Conservation (phyloP, 92 coral and sea anemone species). For the Heteractis magnifica region DNA sequence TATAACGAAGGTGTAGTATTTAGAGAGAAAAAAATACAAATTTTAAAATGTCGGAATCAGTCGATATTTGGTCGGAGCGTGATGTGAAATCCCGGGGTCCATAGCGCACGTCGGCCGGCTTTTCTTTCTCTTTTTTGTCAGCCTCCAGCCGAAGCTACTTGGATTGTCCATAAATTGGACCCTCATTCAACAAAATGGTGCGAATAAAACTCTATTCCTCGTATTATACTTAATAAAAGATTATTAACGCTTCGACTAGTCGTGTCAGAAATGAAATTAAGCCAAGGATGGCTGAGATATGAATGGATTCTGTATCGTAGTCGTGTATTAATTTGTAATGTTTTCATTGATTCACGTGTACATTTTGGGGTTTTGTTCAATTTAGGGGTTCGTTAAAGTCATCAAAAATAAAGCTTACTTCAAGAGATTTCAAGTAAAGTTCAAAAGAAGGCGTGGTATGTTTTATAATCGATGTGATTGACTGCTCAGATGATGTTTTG, state of each 20-base stretch:
- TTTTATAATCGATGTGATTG: background rate
- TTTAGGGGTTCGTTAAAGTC: constrained; percentile 94
- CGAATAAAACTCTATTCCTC: constrained; percentile 38
- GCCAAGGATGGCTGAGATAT: constrained; percentile 59
- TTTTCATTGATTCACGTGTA: constrained; percentile 34
- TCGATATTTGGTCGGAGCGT: constrained; percentile 29
- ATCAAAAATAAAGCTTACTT: constrained; percentile 98
- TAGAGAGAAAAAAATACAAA: background rate
- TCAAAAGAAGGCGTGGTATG: constrained; percentile 91
- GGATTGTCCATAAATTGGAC: constrained; percentile 49
- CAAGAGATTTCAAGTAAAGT: constrained; percentile 99
- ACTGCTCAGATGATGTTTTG: background rate
- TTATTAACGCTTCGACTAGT: background rate
- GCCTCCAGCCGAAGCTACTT: constrained; percentile 99
- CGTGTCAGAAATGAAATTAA: background rate
- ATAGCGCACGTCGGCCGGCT: constrained; percentile 39
- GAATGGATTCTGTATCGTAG: constrained; percentile 40
- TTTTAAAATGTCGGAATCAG: background rate
- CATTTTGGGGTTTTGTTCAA: constrained; percentile 17
- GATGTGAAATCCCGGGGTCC: constrained; percentile 39
- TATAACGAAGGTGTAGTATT: background rate
- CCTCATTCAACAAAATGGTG: constrained; percentile 70
- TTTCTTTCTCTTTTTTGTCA: constrained; percentile 68
- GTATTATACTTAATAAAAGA: background rate
- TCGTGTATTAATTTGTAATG: background rate